phyloP scores from a whole-genome alignment of 1,140 invertebrate species.

The Arctopsyche grandis region DNA sequence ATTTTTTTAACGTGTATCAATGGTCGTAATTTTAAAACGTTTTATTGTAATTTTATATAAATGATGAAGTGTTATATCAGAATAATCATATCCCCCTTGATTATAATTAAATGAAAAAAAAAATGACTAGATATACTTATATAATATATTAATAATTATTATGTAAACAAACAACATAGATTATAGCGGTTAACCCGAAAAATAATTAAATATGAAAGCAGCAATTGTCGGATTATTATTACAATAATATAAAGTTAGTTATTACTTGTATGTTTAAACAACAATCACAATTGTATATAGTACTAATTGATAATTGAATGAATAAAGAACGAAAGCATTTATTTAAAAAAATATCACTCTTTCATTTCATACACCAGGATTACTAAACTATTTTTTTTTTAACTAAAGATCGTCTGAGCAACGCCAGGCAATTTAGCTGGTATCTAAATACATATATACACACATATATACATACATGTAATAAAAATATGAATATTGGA shows the following conservation, averaged over 20 bases:
- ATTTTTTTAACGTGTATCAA: constrained; percentile 24
- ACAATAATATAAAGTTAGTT: constrained; percentile 1
- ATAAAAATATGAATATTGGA: too few relatives aligned
- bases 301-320: constrained; percentile 33
- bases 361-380: too few relatives aligned
- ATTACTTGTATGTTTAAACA: constrained; percentile 22
- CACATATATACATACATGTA: too few relatives aligned
- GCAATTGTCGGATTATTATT: constrained; percentile 27
- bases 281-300: constrained; percentile 38
- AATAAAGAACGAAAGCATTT: constrained; percentile 39
- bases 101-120: constrained; percentile 16
- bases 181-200: background rate
- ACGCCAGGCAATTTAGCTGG: too few relatives aligned
- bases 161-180: background rate
- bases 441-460: too few relatives aligned
- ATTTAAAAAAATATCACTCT: constrained; percentile 37
- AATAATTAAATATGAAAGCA: constrained; percentile 7
- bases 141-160: constrained; percentile 20
- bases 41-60: constrained; percentile 32
- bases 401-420: too few relatives aligned
- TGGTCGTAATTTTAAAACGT: constrained; percentile 28
- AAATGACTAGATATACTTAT: constrained; percentile 19
- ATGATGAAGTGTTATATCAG: constrained; percentile 27
- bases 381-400: too few relatives aligned
- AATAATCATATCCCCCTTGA: constrained; percentile 34